Percentiles rank a stretch among this genome's conserved stretches.
phyloP scores from a whole-genome alignment of 2,113 vertebrate species.

The Eidolon helvum region DNA sequence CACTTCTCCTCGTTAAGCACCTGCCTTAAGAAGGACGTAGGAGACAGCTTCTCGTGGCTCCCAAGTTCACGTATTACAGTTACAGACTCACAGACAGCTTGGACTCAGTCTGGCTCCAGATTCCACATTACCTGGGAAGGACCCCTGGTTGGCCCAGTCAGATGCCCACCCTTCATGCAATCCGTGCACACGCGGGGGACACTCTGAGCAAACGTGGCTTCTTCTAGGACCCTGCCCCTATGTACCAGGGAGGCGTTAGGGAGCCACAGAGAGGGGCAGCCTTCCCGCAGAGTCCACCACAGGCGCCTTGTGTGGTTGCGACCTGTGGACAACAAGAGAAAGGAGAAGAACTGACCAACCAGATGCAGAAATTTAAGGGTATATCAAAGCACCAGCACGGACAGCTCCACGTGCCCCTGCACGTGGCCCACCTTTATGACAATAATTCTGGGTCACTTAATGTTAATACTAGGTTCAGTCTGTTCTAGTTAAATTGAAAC shows the following conservation, averaged over 20 bases:
- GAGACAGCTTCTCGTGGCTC: not conserved
- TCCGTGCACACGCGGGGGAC: not conserved
- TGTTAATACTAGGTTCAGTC: not conserved
- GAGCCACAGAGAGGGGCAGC: not conserved
- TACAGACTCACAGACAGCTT: not conserved
- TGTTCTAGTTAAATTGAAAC: not conserved
- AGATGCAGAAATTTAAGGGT: not conserved
- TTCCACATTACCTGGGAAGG: not conserved
- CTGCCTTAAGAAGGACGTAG: not conserved
- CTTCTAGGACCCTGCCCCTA: not conserved
- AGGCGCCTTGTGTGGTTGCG: not conserved
- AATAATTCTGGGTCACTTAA: not conserved
- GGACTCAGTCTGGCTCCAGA: not conserved
- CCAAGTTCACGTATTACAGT: not conserved
- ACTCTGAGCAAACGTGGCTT: not conserved
- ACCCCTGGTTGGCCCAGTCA: too few relatives aligned
- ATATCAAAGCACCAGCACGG: not conserved
- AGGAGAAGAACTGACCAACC: not conserved
- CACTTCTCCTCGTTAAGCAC: not conserved
- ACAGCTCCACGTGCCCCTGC: not conserved
- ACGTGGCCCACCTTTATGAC: fast-evolving
- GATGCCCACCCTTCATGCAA: not conserved
- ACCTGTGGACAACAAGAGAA: not conserved
- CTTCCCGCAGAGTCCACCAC: not conserved
- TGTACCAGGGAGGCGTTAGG: not conserved